phyloP scores from a whole-genome alignment of 2,797 vertebrate genomes.

The Anguilla anguilla region DNA sequence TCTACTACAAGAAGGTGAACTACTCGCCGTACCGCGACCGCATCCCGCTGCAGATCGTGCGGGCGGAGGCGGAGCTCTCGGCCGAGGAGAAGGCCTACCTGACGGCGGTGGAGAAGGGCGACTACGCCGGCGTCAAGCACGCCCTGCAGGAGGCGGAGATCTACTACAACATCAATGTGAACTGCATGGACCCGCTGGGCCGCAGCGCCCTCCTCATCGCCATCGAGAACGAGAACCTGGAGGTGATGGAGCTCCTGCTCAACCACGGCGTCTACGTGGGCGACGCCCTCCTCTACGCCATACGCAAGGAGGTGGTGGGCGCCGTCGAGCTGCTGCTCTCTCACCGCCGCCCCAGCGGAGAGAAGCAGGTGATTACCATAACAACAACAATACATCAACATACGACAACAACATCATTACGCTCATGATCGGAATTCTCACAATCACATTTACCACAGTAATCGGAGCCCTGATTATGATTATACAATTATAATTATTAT shows the following conservation, averaged over 20 bases:
- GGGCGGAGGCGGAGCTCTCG: conserved; percentile 79
- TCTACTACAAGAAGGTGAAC: conserved; percentile 82
- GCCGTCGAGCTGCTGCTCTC: conserved; percentile 85
- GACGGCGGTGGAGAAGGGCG: conserved; percentile 81
- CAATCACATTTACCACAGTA: neutral
- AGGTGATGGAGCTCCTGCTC: conserved; percentile 84
- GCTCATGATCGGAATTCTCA: neutral
- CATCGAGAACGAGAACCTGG: conserved; percentile 87
- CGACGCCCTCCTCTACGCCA: conserved; percentile 82
- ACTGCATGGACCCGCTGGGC: conserved; percentile 82
- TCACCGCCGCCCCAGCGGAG: conserved; percentile 79
- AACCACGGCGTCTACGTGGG: conserved; percentile 80
- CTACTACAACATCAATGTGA: conserved; percentile 84
- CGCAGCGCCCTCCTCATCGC: conserved; percentile 82
- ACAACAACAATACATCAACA: neutral
- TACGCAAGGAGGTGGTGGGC: conserved; percentile 85
- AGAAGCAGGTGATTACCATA: conserved; percentile 74
- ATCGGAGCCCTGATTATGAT: neutral
- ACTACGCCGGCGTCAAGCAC: conserved; percentile 79
- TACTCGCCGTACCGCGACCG: conserved; percentile 80
- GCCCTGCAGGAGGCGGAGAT: conserved; percentile 80
- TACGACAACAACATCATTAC: neutral
- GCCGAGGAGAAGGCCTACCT: conserved; percentile 80
- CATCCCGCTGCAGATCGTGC: conserved; percentile 78
- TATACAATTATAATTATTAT: neutral